Percentiles rank a stretch among this genome's conserved stretches.
Conservation (phyloP, 2,888 invertebrate species). For the Rosalia funebris region DNA sequence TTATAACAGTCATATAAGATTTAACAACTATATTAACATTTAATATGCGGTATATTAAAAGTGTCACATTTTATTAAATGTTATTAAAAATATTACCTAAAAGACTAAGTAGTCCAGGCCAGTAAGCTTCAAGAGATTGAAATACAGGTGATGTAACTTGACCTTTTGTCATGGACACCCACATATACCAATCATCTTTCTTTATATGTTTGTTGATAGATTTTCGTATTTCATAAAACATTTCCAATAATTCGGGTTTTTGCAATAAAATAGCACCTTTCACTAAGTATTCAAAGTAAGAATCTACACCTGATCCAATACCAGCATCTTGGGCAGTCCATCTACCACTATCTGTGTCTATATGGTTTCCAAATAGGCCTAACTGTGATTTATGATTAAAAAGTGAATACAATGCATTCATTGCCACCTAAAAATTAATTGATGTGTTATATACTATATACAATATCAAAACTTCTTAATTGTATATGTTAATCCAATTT, state of each 20-base stretch:
- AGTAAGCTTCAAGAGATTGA: slow-evolving; percentile 97
- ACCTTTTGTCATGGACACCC: slow-evolving; percentile 98
- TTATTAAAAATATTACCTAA: slow-evolving; percentile 67
- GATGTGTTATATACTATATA: background rate
- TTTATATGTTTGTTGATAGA: slow-evolving; percentile 88
- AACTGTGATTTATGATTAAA: slow-evolving; percentile 88
- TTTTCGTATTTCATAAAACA: slow-evolving; percentile 83
- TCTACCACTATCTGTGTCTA: slow-evolving; percentile 91
- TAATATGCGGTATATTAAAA: too few species aligned
- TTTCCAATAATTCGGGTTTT: slow-evolving; percentile 85
- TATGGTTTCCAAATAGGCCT: slow-evolving; percentile 95
- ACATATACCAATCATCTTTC: slow-evolving; percentile 97
- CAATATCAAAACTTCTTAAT: too few species aligned
- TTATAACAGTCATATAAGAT: too few species aligned
- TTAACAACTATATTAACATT: too few species aligned
- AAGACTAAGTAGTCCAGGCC: slow-evolving; percentile 94
- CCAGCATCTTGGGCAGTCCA: slow-evolving; percentile 99
- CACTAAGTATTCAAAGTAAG: slow-evolving; percentile 97
- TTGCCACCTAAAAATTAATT: slow-evolving; percentile 73
- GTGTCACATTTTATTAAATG: background rate
- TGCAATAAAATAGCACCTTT: slow-evolving; percentile 94
- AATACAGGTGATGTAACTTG: slow-evolving; percentile 97
- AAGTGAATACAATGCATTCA: slow-evolving; percentile 89
- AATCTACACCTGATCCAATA: slow-evolving; percentile 95
- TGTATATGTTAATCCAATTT: too few species aligned